Percentiles rank a stretch among this genome's conserved stretches.
phyloP scores from a whole-genome alignment of 1,140 invertebrate species.

The Euglossa dilemma region DNA sequence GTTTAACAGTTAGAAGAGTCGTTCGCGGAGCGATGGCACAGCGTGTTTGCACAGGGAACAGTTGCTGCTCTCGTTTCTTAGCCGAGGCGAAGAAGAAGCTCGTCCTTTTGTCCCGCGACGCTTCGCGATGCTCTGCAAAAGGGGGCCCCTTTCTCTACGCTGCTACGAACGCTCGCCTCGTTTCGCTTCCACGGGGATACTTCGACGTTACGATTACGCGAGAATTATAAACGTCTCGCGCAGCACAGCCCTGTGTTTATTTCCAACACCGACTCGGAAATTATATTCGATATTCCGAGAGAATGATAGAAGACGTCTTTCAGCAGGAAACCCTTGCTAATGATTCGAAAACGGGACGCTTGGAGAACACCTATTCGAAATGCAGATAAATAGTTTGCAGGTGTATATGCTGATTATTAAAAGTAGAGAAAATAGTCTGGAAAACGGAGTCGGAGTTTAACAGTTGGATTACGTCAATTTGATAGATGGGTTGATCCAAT shows the following conservation, averaged over 20 bases:
- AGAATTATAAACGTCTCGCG: not conserved
- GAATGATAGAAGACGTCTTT: too few species aligned
- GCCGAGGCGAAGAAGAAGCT: constrained; percentile 2
- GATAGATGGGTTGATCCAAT: too few species aligned
- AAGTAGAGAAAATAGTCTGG: too few species aligned
- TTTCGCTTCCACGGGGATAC: not conserved
- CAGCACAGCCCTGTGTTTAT: not conserved
- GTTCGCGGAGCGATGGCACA: not conserved
- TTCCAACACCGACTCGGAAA: too few species aligned
- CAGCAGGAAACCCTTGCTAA: too few species aligned
- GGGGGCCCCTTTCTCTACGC: not conserved
- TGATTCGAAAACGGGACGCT: too few species aligned
- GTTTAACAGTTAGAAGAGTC: constrained; percentile 24
- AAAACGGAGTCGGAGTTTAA: too few species aligned
- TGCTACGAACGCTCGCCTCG: not conserved
- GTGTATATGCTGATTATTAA: too few species aligned
- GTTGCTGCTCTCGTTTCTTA: constrained; percentile 21
- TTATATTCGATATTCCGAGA: too few species aligned
- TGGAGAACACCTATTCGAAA: too few species aligned
- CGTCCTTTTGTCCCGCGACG: not conserved
- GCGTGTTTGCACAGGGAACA: constrained; percentile 26
- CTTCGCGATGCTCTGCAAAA: constrained; percentile 10
- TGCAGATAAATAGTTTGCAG: too few species aligned
- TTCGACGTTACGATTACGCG: not conserved
- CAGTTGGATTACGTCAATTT: too few species aligned